Evolutionary conservation across 2,888 invertebrate species (phyloP), one percentile per base, ranked within the genome.

Genomic region (Bedellia somnulentella): DNA sequence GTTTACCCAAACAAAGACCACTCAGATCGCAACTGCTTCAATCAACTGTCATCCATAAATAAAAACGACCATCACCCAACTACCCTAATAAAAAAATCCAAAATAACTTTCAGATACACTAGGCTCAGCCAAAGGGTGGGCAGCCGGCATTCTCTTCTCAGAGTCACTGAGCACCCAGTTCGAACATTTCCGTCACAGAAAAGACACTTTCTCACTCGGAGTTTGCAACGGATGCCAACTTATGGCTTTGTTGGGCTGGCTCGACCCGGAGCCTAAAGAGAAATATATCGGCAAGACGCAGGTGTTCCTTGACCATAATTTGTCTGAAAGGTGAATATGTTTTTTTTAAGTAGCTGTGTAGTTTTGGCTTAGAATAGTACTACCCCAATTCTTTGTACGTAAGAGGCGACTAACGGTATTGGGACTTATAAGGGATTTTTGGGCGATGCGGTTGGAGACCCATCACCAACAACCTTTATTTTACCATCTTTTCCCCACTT

Each of bases 171-270:
- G 80, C 37, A 67, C 80, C 1, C 91, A 95, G 55, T 87, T 99
- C 43, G 67, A 83, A 13, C 73, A 79, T 31, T 99, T 98, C 64
- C 81, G 79, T 42, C 66, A 71, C 21, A 80, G 90, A 9, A 52
- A 71, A 1, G 87, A 97, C 53, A 94, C 94, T 0, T 98, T 99
- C 61, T 95, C 95, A 30, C 79, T 98, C 40, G 98, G 98, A 16
- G 89, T 97, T n/a, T 99, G 98, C 55, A 99, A 99, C 58, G 98
- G 98, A 1, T 98, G 98, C 51, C 98, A 99, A 54, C 67, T 99
- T 39, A 92, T 98, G 93, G 91, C 88, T 4, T 63, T 93, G 14
- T 80, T 99, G 4, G 95, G 95, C 3, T 97, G 94, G 93, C 77
- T 98, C 27, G 89, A 88, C 24, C 70, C 73, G 1, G 49, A 44